Evolutionary conservation across 2,797 vertebrate genomes (phyloP), one percentile per base, ranked within the genome.

Genomic region (Galago senegalensis): DNA sequence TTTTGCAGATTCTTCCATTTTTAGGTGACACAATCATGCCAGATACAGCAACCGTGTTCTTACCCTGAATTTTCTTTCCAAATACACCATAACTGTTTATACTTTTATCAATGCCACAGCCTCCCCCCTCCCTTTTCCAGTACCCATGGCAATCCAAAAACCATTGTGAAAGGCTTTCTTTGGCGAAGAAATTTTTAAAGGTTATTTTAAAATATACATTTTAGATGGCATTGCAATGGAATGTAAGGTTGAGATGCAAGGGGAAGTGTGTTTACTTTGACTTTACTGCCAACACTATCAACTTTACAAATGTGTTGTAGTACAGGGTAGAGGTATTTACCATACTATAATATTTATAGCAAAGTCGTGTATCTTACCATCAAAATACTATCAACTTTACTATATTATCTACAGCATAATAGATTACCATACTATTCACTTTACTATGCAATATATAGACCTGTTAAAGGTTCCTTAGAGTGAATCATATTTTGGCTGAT

Each of bases 61-160:
- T 95, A 95, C 97, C 94, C 90, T 0, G 0, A 98, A 91, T 81
- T 91, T 87, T 96, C 88, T 96, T 97, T 95, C 93, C 83, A 95
- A 13, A 25, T 40, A n/a, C 92, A 70, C 84, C 96, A 21, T 96
- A 76, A 76, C 83, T 97, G 56, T 63, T 77, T 61, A 79, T 60
- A 94, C 76, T 93, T 93, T 87, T 91, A 21, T 95, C 43, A 61
- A 18, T 40, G 17, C 25, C 37, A 63, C 46, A 3, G 5, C 7
- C 31, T 23, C 73, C 63, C 34, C 95, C 61, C 40, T 82, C 29
- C 67, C 83, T 92, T 94, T 93, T 81, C 63, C 83, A 89, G 37
- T 40, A 87, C 89, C 40, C 81, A 34, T 82, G n/a, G 92, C 77
- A 91, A 93, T 40, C 60, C 21, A 84, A 72, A 72, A 96, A 43